phyloP scores from a whole-genome alignment of 2,888 invertebrate genomes.

The Coremacera marginata region DNA sequence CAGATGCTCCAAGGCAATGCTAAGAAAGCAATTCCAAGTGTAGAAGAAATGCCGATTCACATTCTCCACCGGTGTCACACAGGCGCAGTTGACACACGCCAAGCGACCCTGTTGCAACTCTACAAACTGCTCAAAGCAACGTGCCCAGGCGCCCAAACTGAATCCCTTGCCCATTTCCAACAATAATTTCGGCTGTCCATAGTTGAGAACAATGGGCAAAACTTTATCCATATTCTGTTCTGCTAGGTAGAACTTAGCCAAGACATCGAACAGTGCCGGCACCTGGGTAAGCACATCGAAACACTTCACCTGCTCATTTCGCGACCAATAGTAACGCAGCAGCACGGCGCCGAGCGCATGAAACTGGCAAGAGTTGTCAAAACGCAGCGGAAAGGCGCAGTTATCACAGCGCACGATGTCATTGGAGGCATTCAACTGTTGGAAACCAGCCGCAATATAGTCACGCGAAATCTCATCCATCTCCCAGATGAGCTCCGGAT shows the following conservation, averaged over 20 bases:
- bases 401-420: conserved; percentile 64
- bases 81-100: conserved; percentile 66
- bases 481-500: conserved; percentile 68
- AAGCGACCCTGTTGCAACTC: conserved; percentile 65
- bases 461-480: conserved; percentile 67
- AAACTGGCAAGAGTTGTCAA: conserved; percentile 64
- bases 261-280: conserved; percentile 65
- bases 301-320: conserved; percentile 66
- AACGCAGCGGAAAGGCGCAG: conserved; percentile 67
- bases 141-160: conserved; percentile 61
- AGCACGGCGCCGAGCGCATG: conserved; percentile 65
- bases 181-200: conserved; percentile 63
- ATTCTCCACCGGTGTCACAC: conserved; percentile 60
- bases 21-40: conserved; percentile 68
- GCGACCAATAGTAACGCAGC: conserved; percentile 68
- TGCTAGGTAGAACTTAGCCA: conserved; percentile 67
- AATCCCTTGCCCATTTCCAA: conserved; percentile 64
- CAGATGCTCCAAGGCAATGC: conserved; percentile 64
- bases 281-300: conserved; percentile 65
- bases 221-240: conserved; percentile 67
- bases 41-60: conserved; percentile 66
- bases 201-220: conserved; percentile 65
- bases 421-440: conserved; percentile 58
- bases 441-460: conserved; percentile 66
- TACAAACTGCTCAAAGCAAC: conserved; percentile 67